Percentiles rank a stretch among this genome's conserved stretches.
Evolutionary conservation across 1,140 invertebrate genomes (phyloP).

Genomic region (Procambarus clarkii): DNA sequence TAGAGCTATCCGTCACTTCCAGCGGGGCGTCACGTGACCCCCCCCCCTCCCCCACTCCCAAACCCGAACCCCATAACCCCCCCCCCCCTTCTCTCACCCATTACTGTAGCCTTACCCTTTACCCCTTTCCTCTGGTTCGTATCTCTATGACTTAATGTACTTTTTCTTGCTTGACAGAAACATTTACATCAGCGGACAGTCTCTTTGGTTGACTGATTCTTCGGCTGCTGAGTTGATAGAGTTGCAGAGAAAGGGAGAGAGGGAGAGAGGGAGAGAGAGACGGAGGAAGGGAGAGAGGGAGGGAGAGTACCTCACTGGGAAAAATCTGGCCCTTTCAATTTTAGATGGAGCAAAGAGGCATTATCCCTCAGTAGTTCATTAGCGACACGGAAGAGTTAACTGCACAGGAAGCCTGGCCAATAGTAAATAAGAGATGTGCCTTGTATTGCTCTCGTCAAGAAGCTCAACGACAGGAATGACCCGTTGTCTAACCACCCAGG

Average conservation of each 20-base stretch:
- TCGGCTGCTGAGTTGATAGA: not conserved
- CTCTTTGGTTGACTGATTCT: no score
- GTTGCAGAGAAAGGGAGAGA: not conserved
- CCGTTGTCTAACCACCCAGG: no score
- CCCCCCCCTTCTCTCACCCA: not conserved
- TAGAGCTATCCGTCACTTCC: no score
- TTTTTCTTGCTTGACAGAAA: no score
- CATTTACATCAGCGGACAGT: no score
- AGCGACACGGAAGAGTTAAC: not conserved
- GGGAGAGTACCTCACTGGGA: not conserved
- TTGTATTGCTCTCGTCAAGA: not conserved
- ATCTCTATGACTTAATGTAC: no score
- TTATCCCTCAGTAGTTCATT: not conserved
- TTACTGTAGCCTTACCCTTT: no score
- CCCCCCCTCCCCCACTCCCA: not conserved
- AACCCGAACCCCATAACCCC: not conserved
- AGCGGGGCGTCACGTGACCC: no score
- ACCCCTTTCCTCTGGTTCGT: no score
- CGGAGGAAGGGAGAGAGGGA: not conserved
- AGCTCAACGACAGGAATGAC: no score
- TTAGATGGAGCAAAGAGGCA: not conserved
- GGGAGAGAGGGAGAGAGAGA: slow-evolving; percentile 31
- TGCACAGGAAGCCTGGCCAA: not conserved
- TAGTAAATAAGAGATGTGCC: not conserved
- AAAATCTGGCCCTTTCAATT: no score